These are phyloP conservation scores for Eira barbara DNA, from an alignment of 2,113 vertebrate genomes.

Conservation along the genomic window DNA sequence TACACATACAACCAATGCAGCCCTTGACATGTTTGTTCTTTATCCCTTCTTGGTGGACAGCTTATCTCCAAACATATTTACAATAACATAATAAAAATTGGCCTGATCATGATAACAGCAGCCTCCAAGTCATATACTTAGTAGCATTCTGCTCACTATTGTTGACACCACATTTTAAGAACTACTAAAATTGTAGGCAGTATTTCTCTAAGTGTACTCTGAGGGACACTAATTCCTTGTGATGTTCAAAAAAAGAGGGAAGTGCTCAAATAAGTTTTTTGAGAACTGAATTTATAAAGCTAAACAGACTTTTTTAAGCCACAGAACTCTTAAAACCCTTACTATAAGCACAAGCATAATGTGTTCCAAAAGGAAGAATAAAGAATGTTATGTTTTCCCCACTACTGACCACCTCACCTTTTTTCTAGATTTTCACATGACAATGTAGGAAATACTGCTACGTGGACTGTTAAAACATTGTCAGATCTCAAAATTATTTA, in stretches of 20 bases:
- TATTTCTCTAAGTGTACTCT: not conserved
- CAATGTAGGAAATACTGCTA: not conserved
- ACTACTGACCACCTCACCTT: not conserved
- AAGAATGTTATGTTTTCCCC: not conserved
- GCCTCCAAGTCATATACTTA: not conserved
- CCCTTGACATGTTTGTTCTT: not conserved
- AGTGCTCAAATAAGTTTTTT: not conserved
- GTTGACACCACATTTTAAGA: slow-evolving; percentile 4
- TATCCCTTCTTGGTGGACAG: not conserved
- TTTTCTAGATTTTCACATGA: not conserved
- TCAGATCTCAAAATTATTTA: not conserved
- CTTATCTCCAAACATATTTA: not conserved
- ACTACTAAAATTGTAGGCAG: not conserved
- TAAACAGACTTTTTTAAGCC: not conserved
- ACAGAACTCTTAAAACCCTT: not conserved
- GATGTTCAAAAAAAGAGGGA: not conserved
- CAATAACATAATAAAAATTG: not conserved
- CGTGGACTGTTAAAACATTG: not conserved
- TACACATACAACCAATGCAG: not conserved
- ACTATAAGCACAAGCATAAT: not conserved
- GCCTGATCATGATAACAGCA: not conserved
- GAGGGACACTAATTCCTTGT: not conserved
- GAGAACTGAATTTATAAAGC: not conserved
- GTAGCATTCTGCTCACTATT: not conserved
- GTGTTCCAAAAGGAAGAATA: not conserved